phyloP scores from a whole-genome alignment of 2,113 vertebrate genomes.

The Brevimyrus niger region DNA sequence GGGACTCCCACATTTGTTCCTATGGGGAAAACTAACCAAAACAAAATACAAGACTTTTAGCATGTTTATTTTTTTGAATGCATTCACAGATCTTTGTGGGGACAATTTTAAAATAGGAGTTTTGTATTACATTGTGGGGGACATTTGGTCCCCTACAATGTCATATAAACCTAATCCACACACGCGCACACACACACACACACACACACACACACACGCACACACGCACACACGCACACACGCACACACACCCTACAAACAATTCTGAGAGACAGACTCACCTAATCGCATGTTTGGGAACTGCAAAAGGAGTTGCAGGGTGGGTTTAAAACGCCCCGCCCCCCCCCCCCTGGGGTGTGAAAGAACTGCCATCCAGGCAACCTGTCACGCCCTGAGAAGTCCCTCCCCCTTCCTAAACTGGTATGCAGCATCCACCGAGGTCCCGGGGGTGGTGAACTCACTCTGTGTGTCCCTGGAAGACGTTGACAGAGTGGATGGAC shows the following conservation, averaged over 20 bases:
- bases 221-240: not conserved
- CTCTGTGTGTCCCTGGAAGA: conserved; percentile 99
- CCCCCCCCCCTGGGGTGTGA: not conserved
- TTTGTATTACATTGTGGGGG: no score
- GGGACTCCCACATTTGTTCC: no score
- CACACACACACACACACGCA: not conserved
- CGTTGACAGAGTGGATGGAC: conserved; percentile 98
- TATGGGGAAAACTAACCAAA: no score
- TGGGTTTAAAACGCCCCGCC: not conserved
- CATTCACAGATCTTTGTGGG: no score
- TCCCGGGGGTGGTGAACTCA: conserved; percentile 57
- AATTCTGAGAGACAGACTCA: not conserved
- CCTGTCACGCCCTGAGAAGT: not conserved
- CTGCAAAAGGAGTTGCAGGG: not conserved
- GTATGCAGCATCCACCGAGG: not conserved
- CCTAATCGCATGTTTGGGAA: not conserved
- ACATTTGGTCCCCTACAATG: no score
- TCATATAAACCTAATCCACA: not conserved
- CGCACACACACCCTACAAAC: not conserved
- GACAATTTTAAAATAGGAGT: no score
- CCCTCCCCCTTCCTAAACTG: not conserved
- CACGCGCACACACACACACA: not conserved
- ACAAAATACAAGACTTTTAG: no score
- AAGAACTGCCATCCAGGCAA: not conserved
- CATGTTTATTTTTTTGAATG: no score